phyloP scores from a whole-genome alignment of 1,140 invertebrate genomes.

The Drosophila nikananu region DNA sequence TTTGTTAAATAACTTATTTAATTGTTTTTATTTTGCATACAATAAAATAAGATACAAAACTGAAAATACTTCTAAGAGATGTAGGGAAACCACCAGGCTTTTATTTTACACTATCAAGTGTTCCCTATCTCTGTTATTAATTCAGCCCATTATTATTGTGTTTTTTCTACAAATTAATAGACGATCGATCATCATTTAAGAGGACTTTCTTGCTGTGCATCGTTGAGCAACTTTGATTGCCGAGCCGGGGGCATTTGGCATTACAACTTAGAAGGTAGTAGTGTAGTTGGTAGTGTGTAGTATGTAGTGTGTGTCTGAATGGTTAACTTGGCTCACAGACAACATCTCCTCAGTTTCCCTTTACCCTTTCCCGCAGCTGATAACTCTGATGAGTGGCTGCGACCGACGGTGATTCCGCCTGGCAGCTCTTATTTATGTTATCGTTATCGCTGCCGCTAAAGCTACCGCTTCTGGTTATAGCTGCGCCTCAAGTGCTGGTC shows the following conservation, averaged over 20 bases:
- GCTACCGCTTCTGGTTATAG: constrained; percentile 27
- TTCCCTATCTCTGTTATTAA: constrained; percentile 1
- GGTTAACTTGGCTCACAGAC: constrained; percentile 60
- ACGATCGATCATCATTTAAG: constrained; percentile 22
- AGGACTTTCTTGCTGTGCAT: constrained; percentile 21
- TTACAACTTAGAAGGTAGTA: constrained; percentile 16
- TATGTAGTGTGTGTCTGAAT: constrained; percentile 25
- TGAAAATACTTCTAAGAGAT: neutral
- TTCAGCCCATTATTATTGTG: neutral
- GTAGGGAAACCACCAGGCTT: neutral
- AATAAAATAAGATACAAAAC: too few relatives aligned
- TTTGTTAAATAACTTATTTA: too few relatives aligned
- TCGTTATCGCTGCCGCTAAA: constrained; percentile 29
- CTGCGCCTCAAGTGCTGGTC: constrained; percentile 9
- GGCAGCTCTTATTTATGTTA: constrained; percentile 45
- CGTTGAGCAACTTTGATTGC: constrained; percentile 62
- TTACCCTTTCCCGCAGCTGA: constrained; percentile 1
- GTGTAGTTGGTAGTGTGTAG: constrained; percentile 3
- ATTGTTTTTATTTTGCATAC: neutral
- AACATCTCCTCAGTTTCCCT: neutral
- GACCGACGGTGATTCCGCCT: constrained; percentile 38
- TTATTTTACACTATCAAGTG: neutral
- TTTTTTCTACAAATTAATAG: constrained; percentile 3
- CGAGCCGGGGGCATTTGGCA: constrained; percentile 52
- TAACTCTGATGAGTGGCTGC: constrained; percentile 34